Conservation (phyloP, 2,888 invertebrate genomes). For the Fissipunctia ypsillon region DNA sequence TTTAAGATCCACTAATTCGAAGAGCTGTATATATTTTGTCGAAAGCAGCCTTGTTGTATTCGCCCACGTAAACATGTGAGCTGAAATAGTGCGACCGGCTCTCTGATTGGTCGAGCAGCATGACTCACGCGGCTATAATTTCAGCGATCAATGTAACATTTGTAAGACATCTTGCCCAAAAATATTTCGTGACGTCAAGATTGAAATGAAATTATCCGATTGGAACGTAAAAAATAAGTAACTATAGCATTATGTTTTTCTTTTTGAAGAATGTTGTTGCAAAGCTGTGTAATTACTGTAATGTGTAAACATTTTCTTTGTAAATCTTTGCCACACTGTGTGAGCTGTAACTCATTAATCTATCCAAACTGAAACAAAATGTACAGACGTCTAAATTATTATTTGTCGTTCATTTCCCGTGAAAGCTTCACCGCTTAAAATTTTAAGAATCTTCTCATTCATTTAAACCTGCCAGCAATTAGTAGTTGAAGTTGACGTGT, state of each 20-base stretch:
- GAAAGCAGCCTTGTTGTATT: conserved; percentile 86
- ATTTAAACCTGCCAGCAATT: conserved; percentile 74
- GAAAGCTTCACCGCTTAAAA: conserved; percentile 10
- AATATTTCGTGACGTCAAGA: conserved; percentile 76
- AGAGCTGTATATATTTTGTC: conserved; percentile 79
- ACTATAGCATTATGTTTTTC: background rate
- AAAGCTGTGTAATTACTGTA: conserved; percentile 15
- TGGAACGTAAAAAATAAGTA: conserved; percentile 44
- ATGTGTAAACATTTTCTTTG: conserved; percentile 13
- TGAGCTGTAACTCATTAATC: conserved; percentile 41
- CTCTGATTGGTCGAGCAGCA: conserved; percentile 75
- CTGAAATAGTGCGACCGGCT: conserved; percentile 80
- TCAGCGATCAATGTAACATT: conserved; percentile 83
- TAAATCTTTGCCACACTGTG: conserved; percentile 5
- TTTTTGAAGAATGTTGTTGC: background rate
- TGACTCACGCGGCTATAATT: conserved; percentile 85
- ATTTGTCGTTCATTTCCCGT: conserved; percentile 49
- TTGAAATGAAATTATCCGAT: conserved; percentile 69
- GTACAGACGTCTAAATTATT: conserved; percentile 40
- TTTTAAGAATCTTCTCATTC: conserved; percentile 64
- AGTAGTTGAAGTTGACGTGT: conserved; percentile 63
- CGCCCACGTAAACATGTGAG: conserved; percentile 82
- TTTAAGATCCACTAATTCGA: conserved; percentile 80
- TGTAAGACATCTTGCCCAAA: conserved; percentile 77
- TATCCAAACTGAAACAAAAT: conserved; percentile 36